Percentiles rank a stretch among this genome's conserved stretches.
These are phyloP conservation scores for Neosilurus mollespiculum DNA, from an alignment of 2,797 vertebrate genomes.

Conservation along the genomic window DNA sequence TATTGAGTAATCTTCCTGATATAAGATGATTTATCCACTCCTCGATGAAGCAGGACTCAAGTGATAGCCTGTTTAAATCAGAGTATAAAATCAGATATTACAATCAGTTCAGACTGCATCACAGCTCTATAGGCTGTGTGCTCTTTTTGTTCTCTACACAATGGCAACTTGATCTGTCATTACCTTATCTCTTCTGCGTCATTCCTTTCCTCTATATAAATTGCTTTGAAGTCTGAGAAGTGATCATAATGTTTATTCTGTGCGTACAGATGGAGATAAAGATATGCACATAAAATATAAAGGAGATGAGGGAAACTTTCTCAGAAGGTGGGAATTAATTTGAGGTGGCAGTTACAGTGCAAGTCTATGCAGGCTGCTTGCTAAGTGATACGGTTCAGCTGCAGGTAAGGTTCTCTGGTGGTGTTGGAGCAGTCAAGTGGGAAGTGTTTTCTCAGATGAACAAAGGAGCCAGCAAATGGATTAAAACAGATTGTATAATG, in stretches of 20 bases:
- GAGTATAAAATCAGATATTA: background rate
- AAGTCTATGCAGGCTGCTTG: slow-evolving; percentile 35
- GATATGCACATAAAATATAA: background rate
- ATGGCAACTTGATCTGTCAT: background rate
- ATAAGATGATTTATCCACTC: background rate
- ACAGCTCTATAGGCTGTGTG: background rate
- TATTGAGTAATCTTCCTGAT: background rate
- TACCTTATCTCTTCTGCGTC: background rate
- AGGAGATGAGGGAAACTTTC: background rate
- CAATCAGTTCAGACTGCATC: slow-evolving; percentile 1
- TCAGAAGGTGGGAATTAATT: background rate
- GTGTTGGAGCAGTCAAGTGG: slow-evolving; percentile 40
- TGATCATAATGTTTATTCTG: slow-evolving; percentile 36
- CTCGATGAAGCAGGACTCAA: background rate
- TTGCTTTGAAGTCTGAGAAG: background rate
- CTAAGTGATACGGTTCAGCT: slow-evolving; percentile 29
- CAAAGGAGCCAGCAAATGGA: slow-evolving; percentile 55
- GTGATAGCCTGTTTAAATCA: slow-evolving; percentile 6
- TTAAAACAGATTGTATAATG: slow-evolving; percentile 56
- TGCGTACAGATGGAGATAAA: background rate
- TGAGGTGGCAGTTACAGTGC: slow-evolving; percentile 24
- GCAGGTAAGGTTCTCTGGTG: slow-evolving; percentile 40
- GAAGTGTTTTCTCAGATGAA: slow-evolving; percentile 57
- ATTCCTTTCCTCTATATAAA: background rate
- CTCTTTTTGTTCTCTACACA: slow-evolving; percentile 10